Conservation (phyloP, 2,113 vertebrate species). For the Cranoglanis bouderius region DNA sequence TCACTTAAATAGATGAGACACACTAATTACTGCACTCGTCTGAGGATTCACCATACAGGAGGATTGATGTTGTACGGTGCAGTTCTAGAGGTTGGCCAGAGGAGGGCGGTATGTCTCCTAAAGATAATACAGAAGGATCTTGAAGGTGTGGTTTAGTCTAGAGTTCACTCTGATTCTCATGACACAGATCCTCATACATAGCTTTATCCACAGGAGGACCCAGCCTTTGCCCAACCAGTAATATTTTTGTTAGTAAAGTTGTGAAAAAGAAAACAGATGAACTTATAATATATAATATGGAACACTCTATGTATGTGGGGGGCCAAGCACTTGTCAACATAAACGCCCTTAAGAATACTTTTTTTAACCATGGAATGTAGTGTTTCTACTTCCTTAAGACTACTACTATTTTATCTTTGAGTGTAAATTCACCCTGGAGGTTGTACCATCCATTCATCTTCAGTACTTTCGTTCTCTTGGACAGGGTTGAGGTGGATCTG, state of each 20-base stretch:
- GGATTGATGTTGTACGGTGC: neutral
- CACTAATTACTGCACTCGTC: neutral
- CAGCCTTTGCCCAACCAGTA: neutral
- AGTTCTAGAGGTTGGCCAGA: constrained; percentile 32
- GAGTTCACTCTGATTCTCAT: neutral
- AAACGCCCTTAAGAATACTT: neutral
- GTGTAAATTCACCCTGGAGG: neutral
- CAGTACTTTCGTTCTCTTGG: too few species aligned
- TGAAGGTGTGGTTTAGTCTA: neutral
- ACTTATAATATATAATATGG: neutral
- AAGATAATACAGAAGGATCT: neutral
- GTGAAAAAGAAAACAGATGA: neutral
- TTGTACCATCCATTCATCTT: neutral
- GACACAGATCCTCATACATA: neutral
- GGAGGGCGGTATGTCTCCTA: constrained; percentile 39
- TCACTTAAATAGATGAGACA: constrained; percentile 10
- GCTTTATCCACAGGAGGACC: neutral
- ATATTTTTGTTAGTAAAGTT: neutral
- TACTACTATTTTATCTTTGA: neutral
- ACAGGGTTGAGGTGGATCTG: neutral
- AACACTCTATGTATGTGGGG: neutral
- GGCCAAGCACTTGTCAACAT: neutral
- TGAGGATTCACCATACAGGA: neutral
- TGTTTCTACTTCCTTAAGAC: neutral
- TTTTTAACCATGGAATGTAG: neutral